phyloP scores from a whole-genome alignment of 2,888 invertebrate species.

The Amaurobius ferox region DNA sequence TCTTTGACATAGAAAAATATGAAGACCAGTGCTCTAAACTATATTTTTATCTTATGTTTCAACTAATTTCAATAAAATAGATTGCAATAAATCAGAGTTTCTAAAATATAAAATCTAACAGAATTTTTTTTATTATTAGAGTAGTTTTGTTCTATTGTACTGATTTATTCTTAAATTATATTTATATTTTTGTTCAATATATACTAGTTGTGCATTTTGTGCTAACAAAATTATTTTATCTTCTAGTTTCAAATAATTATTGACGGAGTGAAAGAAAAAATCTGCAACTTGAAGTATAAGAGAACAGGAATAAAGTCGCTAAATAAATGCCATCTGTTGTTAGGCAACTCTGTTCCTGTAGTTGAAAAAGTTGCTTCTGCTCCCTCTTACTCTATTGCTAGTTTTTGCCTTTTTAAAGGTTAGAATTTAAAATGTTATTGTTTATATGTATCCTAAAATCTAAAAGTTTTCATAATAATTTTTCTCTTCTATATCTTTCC shows the following conservation, averaged over 20 bases:
- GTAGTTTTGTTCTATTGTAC: too few species aligned
- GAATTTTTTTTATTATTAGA: too few species aligned
- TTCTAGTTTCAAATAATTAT: slow-evolving; percentile 52
- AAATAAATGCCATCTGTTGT: slow-evolving; percentile 26
- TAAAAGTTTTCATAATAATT: not conserved
- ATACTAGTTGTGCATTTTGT: too few species aligned
- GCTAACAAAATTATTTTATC: not conserved
- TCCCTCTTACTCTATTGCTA: slow-evolving; percentile 48
- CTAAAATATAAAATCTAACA: too few species aligned
- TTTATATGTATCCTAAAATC: not conserved
- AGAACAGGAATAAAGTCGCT: slow-evolving; percentile 25
- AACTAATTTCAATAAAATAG: too few species aligned
- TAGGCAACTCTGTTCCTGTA: slow-evolving; percentile 37
- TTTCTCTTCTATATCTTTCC: not conserved
- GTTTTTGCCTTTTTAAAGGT: slow-evolving; percentile 67
- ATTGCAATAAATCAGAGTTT: too few species aligned
- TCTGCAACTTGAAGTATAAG: slow-evolving; percentile 37
- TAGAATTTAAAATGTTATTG: not conserved
- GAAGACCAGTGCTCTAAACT: too few species aligned
- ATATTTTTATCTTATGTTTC: too few species aligned
- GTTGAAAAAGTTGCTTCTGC: not conserved
- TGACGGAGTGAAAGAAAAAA: slow-evolving; percentile 50
- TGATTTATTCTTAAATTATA: too few species aligned
- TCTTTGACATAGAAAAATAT: too few species aligned
- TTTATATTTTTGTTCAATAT: too few species aligned